Conservation (phyloP, 2,113 vertebrate species). For the Pedetes capensis region DNA sequence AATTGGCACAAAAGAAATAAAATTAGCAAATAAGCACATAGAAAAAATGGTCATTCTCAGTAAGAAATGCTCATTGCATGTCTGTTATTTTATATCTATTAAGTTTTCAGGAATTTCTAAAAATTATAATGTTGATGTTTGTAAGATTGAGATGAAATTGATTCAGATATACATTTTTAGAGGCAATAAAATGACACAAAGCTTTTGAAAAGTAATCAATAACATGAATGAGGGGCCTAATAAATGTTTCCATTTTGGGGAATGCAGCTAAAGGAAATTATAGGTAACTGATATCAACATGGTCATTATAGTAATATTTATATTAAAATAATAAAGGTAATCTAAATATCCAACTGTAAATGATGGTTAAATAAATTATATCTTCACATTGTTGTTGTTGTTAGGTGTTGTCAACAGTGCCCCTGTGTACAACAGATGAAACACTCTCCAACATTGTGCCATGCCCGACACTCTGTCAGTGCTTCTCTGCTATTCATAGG, state of each 20-base stretch:
- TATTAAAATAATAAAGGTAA: constrained; percentile 38
- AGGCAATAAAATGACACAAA: background rate
- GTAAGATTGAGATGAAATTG: background rate
- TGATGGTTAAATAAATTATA: background rate
- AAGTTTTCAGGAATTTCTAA: background rate
- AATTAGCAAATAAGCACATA: background rate
- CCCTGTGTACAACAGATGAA: too few species aligned
- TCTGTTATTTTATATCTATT: background rate
- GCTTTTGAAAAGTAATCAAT: background rate
- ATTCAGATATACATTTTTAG: background rate
- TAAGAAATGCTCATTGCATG: background rate
- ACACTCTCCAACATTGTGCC: too few species aligned
- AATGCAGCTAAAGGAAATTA: background rate
- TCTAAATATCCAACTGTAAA: background rate
- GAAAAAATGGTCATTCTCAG: background rate
- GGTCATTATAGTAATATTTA: background rate
- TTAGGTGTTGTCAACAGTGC: too few species aligned
- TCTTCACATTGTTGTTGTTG: too few species aligned
- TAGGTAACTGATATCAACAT: background rate
- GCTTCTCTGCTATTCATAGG: too few species aligned
- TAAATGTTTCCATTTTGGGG: background rate
- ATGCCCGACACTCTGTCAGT: too few species aligned
- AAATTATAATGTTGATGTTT: background rate
- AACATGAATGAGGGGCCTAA: background rate
- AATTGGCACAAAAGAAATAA: background rate